phyloP scores from a whole-genome alignment of 2,888 invertebrate species.

The Iphiclides podalirius region DNA sequence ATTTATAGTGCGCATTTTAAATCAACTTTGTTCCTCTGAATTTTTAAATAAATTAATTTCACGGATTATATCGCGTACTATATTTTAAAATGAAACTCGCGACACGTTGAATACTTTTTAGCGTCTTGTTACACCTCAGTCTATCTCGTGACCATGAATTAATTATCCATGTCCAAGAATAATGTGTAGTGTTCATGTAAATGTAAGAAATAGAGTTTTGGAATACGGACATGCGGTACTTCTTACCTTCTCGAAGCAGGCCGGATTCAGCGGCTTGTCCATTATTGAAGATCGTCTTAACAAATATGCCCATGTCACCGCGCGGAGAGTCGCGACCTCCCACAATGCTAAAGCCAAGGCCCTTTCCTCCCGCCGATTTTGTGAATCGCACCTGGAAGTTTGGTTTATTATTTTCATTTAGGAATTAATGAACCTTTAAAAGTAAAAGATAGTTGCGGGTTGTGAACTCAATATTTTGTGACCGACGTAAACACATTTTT shows the following conservation, averaged over 20 bases:
- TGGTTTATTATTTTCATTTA: not conserved
- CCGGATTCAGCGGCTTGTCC: slow-evolving; percentile 92
- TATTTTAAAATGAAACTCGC: too few species aligned
- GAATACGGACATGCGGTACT: too few species aligned
- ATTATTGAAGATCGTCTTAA: slow-evolving; percentile 91
- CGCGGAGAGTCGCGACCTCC: slow-evolving; percentile 92
- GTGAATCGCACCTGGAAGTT: slow-evolving; percentile 81
- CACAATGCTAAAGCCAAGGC: slow-evolving; percentile 93
- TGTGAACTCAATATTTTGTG: not conserved
- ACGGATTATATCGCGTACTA: too few species aligned
- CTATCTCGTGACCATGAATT: too few species aligned
- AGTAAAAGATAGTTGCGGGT: not conserved
- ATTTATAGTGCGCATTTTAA: too few species aligned
- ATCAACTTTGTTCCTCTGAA: not conserved
- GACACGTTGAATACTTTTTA: too few species aligned
- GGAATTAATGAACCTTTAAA: not conserved
- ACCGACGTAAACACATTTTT: too few species aligned
- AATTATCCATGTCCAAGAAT: too few species aligned
- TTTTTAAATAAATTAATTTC: not conserved
- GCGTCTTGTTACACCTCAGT: too few species aligned
- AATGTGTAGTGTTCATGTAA: too few species aligned
- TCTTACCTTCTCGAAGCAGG: slow-evolving; percentile 89
- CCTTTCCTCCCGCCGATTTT: slow-evolving; percentile 91
- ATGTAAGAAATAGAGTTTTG: too few species aligned
- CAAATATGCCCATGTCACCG: slow-evolving; percentile 93